Conservation (phyloP, 2,888 invertebrate species). For the Trilocha varians region DNA sequence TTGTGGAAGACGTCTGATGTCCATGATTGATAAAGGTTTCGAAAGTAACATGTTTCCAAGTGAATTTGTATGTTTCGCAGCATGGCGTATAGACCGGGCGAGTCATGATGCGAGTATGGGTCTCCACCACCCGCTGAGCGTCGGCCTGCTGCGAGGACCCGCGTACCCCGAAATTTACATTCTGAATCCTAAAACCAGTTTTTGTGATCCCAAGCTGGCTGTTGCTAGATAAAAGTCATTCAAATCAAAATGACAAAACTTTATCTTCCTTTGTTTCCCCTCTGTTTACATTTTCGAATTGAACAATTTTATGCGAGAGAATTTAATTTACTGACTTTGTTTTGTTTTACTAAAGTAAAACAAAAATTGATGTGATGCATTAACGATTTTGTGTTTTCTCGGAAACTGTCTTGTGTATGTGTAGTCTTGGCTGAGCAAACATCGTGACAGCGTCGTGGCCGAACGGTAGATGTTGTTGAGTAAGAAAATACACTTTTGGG, state of each 20-base stretch:
- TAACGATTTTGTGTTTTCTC: slow-evolving; percentile 1
- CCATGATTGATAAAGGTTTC: slow-evolving; percentile 53
- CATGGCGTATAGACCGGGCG: slow-evolving; percentile 46
- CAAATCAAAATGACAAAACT: too few relatives aligned
- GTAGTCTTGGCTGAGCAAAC: slow-evolving; percentile 43
- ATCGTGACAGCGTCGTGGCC: slow-evolving; percentile 49
- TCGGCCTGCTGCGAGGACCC: slow-evolving; percentile 36
- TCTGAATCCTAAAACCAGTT: slow-evolving; percentile 42
- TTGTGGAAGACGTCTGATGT: slow-evolving; percentile 38
- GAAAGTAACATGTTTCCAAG: slow-evolving; percentile 48
- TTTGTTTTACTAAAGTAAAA: slow-evolving; percentile 8
- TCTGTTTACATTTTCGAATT: too few relatives aligned
- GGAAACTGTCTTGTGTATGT: slow-evolving; percentile 25
- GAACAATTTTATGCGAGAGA: too few relatives aligned
- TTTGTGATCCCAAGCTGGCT: too few relatives aligned
- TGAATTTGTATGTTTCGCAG: slow-evolving; percentile 67
- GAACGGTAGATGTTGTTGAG: slow-evolving; percentile 59
- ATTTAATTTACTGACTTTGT: too few relatives aligned
- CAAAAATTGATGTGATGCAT: not conserved
- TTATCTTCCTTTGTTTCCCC: too few relatives aligned
- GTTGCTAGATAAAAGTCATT: too few relatives aligned
- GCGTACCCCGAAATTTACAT: slow-evolving; percentile 57
- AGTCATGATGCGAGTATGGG: slow-evolving; percentile 24
- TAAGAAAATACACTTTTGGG: slow-evolving; percentile 65
- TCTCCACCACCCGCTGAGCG: slow-evolving; percentile 44